A percentile compares a stretch with the other conserved stretches of the same genome.
Conservation (phyloP, 2,113 vertebrate species). For the Gavia stellata region DNA sequence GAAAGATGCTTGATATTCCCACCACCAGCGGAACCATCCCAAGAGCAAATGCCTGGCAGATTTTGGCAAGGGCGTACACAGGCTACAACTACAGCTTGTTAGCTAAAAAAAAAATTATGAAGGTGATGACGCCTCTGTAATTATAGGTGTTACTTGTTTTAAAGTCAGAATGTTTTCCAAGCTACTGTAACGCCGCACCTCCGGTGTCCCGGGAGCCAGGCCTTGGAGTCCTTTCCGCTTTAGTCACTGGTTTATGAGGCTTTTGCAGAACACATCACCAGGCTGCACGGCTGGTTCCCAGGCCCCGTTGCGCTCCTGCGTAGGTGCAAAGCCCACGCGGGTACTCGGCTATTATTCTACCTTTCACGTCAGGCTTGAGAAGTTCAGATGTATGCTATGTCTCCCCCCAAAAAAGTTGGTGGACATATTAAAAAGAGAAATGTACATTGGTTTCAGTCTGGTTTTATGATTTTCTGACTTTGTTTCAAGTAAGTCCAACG, state of each 20-base stretch:
- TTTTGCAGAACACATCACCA: constrained; percentile 6
- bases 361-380: neutral
- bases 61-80: constrained; percentile 59
- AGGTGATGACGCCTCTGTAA: constrained; percentile 75
- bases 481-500: neutral
- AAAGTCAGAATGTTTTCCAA: constrained; percentile 73
- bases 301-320: neutral
- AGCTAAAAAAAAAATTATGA: constrained; percentile 57
- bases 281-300: neutral
- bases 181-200: constrained; percentile 60
- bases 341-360: neutral
- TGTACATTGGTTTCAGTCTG: neutral
- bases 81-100: constrained; percentile 63
- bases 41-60: constrained; percentile 61
- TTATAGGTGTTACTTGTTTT: constrained; percentile 75
- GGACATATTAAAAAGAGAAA: neutral
- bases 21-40: constrained; percentile 48
- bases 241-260: constrained; percentile 56
- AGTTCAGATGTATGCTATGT: neutral
- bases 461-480: neutral
- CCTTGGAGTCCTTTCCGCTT: constrained; percentile 42
- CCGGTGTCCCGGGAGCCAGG: constrained; percentile 53
- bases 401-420: neutral
- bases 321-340: neutral
- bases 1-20: constrained; percentile 65